These are phyloP conservation scores for Tridacna gigas DNA, from an alignment of 2,888 invertebrate genomes.

Conservation along the genomic window DNA sequence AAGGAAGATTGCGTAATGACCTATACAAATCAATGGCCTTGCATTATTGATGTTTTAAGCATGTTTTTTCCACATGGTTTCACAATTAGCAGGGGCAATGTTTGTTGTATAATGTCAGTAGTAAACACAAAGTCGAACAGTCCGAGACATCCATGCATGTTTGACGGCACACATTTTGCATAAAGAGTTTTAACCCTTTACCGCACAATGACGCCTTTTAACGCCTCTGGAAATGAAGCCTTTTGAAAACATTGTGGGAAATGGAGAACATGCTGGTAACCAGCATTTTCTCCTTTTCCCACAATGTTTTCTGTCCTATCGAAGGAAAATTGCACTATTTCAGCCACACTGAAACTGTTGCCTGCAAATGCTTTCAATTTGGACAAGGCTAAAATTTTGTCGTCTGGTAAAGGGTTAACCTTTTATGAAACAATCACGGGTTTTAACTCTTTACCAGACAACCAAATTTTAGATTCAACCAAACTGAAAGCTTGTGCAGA, in stretches of 20 bases:
- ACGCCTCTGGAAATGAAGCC: no score
- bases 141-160: no score
- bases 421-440: no score
- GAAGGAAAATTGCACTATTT: no score
- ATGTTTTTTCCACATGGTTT: background rate
- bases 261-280: background rate
- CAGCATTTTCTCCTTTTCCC: constrained; percentile 3
- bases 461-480: no score
- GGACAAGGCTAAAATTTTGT: no score
- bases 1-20: constrained; percentile 17
- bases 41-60: constrained; percentile 23
- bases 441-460: no score
- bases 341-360: no score
- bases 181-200: background rate
- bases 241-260: background rate
- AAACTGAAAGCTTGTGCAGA: no score
- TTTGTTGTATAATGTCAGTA: background rate
- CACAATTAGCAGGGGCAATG: background rate
- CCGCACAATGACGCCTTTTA: background rate
- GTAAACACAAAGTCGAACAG: background rate
- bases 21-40: constrained; percentile 1
- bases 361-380: no score
- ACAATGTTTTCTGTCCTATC: constrained; percentile 5
- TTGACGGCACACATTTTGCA: no score
- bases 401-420: no score